Base-by-base conservation (phyloP, 2,113 vertebrate genomes). In the Anolis carolinensis region DNA sequence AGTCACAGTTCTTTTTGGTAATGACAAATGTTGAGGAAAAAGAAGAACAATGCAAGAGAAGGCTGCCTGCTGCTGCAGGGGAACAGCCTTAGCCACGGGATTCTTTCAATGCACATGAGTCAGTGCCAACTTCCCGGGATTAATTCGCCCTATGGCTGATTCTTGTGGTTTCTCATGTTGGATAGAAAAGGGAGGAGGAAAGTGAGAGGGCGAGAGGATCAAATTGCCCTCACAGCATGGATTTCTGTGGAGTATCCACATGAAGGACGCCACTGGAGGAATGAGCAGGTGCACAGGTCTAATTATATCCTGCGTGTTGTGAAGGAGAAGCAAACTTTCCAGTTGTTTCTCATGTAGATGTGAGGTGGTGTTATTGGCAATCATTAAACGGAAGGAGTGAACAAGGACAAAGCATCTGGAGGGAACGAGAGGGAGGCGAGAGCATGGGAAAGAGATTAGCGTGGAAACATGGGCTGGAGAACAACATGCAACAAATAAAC, bases 361-460 rank as follows among this genome's bases (percentile, higher is more conserved):
- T 89, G 82, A 93, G 92, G 92, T 92, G 92, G 92, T 92, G 93
- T 95, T 92, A 93, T 87, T 89, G 91, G 92, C 90, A 90, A 92
- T 92, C 92, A 93, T 89, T 89, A 93, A 91, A 91, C 1, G 92
- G 92, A 92, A 92, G 90, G 86, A 87, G 93, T 92, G 91, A 88
- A 86, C 91, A 94, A 93, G 91, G 92, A 95, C 91, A 93, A 92
- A 89, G 90, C 88, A 91, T 89, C 91, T 89, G 84, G 86, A 84
- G 92, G 82, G 88, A 91, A 89, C 88, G 83, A 86, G 76, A 84
- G 36, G 89, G 65, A 68, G 65, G 9, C 2, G 65, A 84, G 88
- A 21, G 89, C 79, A 81, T 74, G 73, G 91, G 74, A 77, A 70
- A 13, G 55, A 25, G 75, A 83, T 78, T 73, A 79, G 34, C 89